phyloP scores from a whole-genome alignment of 2,113 vertebrate genomes.

The Cercocebus atys region DNA sequence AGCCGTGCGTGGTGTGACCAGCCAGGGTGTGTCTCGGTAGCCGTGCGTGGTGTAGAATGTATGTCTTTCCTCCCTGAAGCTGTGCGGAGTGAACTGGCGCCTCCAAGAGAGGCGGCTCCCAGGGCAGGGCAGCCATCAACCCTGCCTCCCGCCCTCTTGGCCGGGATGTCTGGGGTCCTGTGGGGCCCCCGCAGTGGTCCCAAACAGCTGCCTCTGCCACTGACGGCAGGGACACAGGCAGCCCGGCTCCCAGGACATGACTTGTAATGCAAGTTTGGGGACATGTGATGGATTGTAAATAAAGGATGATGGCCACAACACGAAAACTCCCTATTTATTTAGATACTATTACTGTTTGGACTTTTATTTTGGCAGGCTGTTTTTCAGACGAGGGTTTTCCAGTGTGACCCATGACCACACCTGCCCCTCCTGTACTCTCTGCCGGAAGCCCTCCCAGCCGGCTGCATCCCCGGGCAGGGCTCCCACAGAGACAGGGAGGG shows the following conservation, averaged over 20 bases:
- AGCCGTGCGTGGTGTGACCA: background rate
- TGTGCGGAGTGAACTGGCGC: slow-evolving; percentile 35
- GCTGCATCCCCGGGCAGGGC: slow-evolving; percentile 47
- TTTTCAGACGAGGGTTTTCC: slow-evolving; percentile 6
- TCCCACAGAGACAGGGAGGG: background rate
- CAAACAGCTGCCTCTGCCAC: background rate
- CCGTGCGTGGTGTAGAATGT: slow-evolving; percentile 82
- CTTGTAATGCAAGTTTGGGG: slow-evolving; percentile 63
- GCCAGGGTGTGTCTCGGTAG: slow-evolving; percentile 85
- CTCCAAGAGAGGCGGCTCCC: slow-evolving; percentile 14
- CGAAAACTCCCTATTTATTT: slow-evolving; percentile 82
- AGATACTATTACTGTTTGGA: slow-evolving; percentile 77
- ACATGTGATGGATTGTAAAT: slow-evolving; percentile 80
- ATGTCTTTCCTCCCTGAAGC: slow-evolving; percentile 81
- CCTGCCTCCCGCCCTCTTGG: background rate
- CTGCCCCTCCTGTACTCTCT: slow-evolving; percentile 61
- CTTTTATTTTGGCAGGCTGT: slow-evolving; percentile 68
- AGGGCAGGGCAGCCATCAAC: background rate
- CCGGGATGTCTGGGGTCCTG: background rate
- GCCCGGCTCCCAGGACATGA: slow-evolving; percentile 72
- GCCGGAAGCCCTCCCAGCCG: background rate
- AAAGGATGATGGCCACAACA: slow-evolving; percentile 81
- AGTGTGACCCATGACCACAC: background rate
- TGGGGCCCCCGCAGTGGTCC: fast-evolving
- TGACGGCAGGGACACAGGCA: background rate